Evolutionary conservation across 2,888 invertebrate species (phyloP).

Genomic region (Macrosiphum euphorbiae): DNA sequence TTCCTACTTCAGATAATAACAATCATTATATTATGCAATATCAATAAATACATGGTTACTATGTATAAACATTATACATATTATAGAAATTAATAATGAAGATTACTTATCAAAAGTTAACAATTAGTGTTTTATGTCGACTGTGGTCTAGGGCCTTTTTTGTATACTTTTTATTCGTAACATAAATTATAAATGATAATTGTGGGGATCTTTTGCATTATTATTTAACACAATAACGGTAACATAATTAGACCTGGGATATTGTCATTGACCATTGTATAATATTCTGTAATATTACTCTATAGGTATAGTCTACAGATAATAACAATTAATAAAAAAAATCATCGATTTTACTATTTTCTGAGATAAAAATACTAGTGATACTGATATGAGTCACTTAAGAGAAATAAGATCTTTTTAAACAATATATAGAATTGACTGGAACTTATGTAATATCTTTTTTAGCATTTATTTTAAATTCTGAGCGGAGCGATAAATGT

Average conservation of each 20-base stretch:
- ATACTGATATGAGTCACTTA: not conserved
- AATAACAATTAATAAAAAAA: conserved; percentile 23
- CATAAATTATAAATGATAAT: conserved; percentile 39
- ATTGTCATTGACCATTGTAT: not conserved
- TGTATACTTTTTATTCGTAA: conserved; percentile 1
- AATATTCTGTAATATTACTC: not conserved
- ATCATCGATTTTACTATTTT: conserved; percentile 12
- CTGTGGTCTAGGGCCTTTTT: not conserved
- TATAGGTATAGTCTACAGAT: conserved; percentile 7
- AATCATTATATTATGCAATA: not conserved
- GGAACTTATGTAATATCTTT: not conserved
- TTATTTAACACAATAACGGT: conserved; percentile 28
- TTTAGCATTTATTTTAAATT: not conserved
- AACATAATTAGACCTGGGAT: not conserved
- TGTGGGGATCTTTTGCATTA: not conserved
- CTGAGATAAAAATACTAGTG: not conserved
- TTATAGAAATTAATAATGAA: not conserved
- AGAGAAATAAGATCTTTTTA: not conserved
- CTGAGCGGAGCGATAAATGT: not conserved
- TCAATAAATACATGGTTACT: not conserved
- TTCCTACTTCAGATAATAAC: not conserved
- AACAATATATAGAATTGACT: not conserved
- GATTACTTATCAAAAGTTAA: conserved; percentile 4
- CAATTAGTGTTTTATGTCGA: not conserved
- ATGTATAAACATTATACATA: not conserved